Percentiles rank a stretch among this genome's conserved stretches.
phyloP scores from a whole-genome alignment of 1,140 invertebrate species.

The Zophobas atratus region DNA sequence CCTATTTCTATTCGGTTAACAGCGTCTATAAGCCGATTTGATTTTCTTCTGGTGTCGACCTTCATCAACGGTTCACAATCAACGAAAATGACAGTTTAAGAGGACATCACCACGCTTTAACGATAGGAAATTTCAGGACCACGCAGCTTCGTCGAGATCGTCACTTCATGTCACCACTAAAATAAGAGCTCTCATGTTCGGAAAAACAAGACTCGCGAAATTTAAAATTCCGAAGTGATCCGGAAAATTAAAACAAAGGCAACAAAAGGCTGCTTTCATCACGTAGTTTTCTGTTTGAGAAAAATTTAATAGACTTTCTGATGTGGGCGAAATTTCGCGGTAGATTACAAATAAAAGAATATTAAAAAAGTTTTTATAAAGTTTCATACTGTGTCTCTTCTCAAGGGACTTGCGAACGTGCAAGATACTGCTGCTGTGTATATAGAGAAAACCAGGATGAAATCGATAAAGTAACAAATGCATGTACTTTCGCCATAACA shows the following conservation, averaged over 20 bases:
- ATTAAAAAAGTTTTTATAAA: conserved; percentile 29
- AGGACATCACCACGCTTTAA: not conserved
- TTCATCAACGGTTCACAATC: conserved; percentile 23
- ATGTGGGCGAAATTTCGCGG: not conserved
- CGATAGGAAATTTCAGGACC: conserved; percentile 13
- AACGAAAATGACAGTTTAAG: conserved; percentile 33
- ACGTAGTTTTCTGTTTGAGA: no score
- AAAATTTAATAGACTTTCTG: not conserved
- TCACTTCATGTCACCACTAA: conserved; percentile 7
- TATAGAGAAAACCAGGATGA: not conserved
- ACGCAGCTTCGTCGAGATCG: not conserved
- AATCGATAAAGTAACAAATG: conserved; percentile 8
- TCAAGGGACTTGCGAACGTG: not conserved
- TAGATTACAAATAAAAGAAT: conserved; percentile 20
- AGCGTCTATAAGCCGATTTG: conserved; percentile 9
- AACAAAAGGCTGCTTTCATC: no score
- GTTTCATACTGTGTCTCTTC: not conserved
- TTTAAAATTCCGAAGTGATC: not conserved
- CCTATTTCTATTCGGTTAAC: conserved; percentile 12
- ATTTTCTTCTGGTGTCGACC: conserved; percentile 32
- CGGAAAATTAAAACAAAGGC: no score
- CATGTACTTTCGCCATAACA: no score
- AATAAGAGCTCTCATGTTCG: no score
- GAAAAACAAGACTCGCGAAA: not conserved
- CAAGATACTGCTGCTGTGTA: not conserved